phyloP scores from a whole-genome alignment of 2,888 invertebrate species.

The Acanthococcus lagerstroemiae region DNA sequence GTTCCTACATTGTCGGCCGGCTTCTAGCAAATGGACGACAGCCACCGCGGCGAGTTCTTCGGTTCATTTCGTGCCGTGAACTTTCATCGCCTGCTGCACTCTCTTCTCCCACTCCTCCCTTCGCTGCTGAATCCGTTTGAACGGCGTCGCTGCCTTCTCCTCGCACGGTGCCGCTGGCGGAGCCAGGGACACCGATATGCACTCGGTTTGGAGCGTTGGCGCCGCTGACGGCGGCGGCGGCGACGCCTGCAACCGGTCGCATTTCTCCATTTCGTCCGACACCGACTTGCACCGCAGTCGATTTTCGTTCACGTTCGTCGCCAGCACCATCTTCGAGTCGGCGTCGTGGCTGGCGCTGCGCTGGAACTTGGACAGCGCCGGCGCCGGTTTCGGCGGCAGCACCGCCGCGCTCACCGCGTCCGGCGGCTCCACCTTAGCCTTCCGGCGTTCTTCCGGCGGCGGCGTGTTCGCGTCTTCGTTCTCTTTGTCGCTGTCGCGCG shows the following conservation, averaged over 20 bases:
- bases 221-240: neutral
- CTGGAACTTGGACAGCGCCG: slow-evolving; percentile 21
- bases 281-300: slow-evolving; percentile 34
- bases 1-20: too few relatives aligned
- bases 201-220: slow-evolving; percentile 7
- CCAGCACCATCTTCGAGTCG: slow-evolving; percentile 28
- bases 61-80: neutral
- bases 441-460: neutral
- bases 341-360: slow-evolving; percentile 31
- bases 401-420: neutral
- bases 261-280: neutral
- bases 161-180: neutral
- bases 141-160: slow-evolving; percentile 41
- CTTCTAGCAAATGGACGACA: neutral
- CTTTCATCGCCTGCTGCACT: slow-evolving; percentile 49
- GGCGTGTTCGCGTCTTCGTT: slow-evolving; percentile 45
- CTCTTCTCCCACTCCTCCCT: slow-evolving; percentile 68
- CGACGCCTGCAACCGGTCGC: neutral
- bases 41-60: neutral
- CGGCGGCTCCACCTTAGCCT: neutral
- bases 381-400: neutral
- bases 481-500: slow-evolving; percentile 63
- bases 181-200: neutral
- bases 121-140: slow-evolving; percentile 63
- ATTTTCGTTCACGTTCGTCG: slow-evolving; percentile 34